Base-by-base conservation (phyloP, 2,888 invertebrate genomes). In the Lycia hirtaria region DNA sequence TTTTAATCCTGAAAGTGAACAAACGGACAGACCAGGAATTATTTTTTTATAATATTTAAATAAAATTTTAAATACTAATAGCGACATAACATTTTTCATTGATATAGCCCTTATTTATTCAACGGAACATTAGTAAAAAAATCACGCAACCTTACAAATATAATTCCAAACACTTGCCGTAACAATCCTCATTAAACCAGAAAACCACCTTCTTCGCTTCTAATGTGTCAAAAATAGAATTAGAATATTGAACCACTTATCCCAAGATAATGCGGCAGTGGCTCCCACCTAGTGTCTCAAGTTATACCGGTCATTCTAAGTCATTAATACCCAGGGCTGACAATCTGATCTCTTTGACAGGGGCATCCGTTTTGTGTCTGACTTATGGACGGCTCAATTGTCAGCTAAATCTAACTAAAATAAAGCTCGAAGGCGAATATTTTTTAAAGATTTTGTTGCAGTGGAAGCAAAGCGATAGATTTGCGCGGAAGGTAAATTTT, bases 361-460 rank as follows among this genome's bases (percentile, higher is more conserved):
- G 65, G 83, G 84, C 81, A 85, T 88, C 84, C 87, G 87, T 87
- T 89, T 88, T 81, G 84, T 83, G 79, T 87, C 81, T 85, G 85
- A 87, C 84, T 85, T 85, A 85, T 79, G 78, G 80, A 73, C 75
- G 78, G 77, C 86, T 86, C 88, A 88, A 89, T 89, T 89, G 89
- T 88, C 81, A 68, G 81, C 84, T 87, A 88, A 83, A 87, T 87
- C 79, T 86, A 63, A 65, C 67, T 67, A 62, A 75, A 85, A 86
- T 81, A 86, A 87, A 45, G 57, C 53, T 26, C 62, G 74, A 85
- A 87, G 51, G 48, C 57, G 22, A 54, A 53, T 41, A 38, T 51
- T 45, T 35, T 47, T 12, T 1, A 14, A n/a, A 26, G 47, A 19
- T 20, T 5, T 19, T 24, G 41, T 32, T 30, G 30, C 30, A 40